phyloP scores from a whole-genome alignment of 30 jellyfish, hydroid and myxozoan genomes.

The Aurelia aurita region DNA sequence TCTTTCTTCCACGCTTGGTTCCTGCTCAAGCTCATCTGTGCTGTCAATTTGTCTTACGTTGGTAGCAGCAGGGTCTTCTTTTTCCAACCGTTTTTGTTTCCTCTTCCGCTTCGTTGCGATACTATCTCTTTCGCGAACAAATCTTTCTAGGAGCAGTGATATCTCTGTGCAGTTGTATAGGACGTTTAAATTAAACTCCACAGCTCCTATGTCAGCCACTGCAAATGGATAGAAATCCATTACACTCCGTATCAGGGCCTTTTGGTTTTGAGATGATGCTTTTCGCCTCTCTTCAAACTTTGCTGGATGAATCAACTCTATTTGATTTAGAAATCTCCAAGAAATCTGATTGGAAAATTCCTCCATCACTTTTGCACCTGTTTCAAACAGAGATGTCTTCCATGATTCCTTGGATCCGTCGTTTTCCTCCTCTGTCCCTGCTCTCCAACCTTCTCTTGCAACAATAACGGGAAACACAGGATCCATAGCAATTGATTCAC shows the following conservation, averaged over 20 bases:
- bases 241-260: no score
- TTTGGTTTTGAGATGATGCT: no score
- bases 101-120: no score
- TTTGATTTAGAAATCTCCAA: conserved; percentile 6
- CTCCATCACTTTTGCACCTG: neutral
- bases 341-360: conserved; percentile 6
- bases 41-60: no score
- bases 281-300: neutral
- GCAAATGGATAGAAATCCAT: conserved; percentile 23
- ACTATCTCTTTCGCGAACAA: no score
- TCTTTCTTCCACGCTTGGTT: neutral
- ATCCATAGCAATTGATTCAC: neutral
- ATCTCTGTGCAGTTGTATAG: conserved; percentile 11
- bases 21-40: neutral
- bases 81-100: no score
- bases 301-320: conserved; percentile 1
- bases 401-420: no score
- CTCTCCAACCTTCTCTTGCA: conserved; percentile 35
- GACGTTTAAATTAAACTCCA: conserved; percentile 14
- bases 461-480: conserved; percentile 2
- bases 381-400: no score
- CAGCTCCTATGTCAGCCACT: conserved; percentile 22
- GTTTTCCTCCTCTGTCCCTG: neutral
- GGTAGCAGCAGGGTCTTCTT: no score
- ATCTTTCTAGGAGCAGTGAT: conserved; percentile 1